Evolutionary conservation across 2,797 vertebrate species (phyloP).

Genomic region (Falco columbarius): DNA sequence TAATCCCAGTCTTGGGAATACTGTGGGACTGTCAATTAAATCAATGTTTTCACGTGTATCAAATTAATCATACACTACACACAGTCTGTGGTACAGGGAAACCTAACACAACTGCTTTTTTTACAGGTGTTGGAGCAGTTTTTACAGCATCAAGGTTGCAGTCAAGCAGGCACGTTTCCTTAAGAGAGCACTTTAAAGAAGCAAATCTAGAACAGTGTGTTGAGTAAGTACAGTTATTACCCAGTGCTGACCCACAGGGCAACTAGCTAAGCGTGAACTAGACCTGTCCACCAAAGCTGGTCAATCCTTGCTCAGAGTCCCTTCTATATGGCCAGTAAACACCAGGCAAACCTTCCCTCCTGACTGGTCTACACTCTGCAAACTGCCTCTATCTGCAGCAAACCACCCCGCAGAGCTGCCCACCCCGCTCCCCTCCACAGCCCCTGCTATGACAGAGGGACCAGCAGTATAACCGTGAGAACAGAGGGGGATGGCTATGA

Average conservation of each 20-base stretch:
- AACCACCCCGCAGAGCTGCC: not conserved
- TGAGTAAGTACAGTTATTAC: not conserved
- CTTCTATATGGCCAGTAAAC: accelerated
- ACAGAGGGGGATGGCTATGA: accelerated
- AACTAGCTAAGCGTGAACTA: not conserved
- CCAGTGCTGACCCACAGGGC: accelerated
- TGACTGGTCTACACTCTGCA: not conserved
- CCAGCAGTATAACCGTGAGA: not conserved
- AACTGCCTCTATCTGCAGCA: accelerated
- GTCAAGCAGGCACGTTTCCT: not conserved
- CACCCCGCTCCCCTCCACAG: not conserved
- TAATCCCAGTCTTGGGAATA: not conserved
- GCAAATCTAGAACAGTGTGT: not conserved
- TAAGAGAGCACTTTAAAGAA: not conserved
- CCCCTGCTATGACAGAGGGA: not conserved
- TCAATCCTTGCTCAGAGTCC: not conserved
- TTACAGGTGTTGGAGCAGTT: not conserved
- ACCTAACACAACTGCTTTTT: not conserved
- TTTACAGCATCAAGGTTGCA: not conserved
- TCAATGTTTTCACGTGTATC: not conserved
- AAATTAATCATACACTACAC: not conserved
- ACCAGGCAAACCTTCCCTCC: not conserved
- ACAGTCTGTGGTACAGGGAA: not conserved
- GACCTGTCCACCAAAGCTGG: not conserved
- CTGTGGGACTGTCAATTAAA: not conserved